phyloP scores from a whole-genome alignment of 53 echinoderm and acorn worm species.

The Temnopleurus reevesii region DNA sequence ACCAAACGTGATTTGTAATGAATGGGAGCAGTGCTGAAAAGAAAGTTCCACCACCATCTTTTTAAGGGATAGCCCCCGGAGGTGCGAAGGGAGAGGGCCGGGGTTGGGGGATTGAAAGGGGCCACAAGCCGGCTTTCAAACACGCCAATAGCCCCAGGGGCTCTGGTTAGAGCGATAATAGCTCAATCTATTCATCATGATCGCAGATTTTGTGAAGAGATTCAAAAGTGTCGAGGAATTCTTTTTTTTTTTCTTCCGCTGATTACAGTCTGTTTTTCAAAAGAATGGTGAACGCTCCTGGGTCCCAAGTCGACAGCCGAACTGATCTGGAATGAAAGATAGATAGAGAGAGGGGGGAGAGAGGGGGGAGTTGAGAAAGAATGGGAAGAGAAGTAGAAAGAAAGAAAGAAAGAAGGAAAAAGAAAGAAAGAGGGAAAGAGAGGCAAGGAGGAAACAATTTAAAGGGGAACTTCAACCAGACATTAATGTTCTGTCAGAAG shows the following conservation, averaged over 20 bases:
- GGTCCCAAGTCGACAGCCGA: neutral
- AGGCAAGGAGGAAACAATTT: too few relatives aligned
- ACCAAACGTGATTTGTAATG: slow-evolving; percentile 52
- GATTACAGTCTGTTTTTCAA: slow-evolving; percentile 12
- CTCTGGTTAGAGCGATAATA: slow-evolving; percentile 15
- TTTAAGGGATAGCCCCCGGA: slow-evolving; percentile 18
- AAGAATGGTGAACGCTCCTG: neutral
- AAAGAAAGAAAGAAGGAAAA: neutral
- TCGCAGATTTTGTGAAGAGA: neutral
- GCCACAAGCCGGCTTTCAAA: slow-evolving; percentile 31
- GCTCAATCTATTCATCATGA: slow-evolving; percentile 15
- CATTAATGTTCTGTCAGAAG: too few relatives aligned
- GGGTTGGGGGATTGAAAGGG: neutral
- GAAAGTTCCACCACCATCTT: neutral
- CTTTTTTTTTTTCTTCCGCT: neutral
- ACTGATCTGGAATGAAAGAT: neutral
- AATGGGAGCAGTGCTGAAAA: slow-evolving; percentile 4
- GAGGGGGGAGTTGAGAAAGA: neutral
- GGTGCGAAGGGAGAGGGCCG: neutral
- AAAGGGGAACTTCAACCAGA: too few relatives aligned
- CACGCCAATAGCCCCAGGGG: slow-evolving; percentile 11
- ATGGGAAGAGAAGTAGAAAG: neutral
- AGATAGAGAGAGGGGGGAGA: neutral
- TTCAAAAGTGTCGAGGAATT: slow-evolving; percentile 50
- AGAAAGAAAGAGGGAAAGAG: neutral